These are phyloP conservation scores for Zoanthus sociatus DNA, from an alignment of 92 coral and sea anemone genomes.

Conservation along the genomic window DNA sequence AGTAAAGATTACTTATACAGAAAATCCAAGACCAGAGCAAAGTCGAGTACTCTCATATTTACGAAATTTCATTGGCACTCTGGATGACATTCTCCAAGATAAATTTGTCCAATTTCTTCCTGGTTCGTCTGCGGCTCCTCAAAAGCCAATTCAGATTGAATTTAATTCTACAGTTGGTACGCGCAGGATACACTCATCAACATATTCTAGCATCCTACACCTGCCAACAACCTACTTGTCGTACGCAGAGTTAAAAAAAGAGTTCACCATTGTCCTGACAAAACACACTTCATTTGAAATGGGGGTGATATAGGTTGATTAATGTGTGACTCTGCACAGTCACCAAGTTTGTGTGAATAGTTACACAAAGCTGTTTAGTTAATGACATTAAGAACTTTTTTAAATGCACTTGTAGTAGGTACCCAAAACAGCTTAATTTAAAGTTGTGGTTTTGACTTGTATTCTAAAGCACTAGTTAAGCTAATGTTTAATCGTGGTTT, in stretches of 20 bases:
- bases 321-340: neutral
- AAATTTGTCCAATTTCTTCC: slow-evolving; percentile 56
- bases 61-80: slow-evolving; percentile 35
- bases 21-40: slow-evolving; percentile 52
- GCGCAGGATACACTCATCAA: slow-evolving; percentile 53
- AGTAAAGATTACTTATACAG: slow-evolving; percentile 28
- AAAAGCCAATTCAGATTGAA: slow-evolving; percentile 49
- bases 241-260: slow-evolving; percentile 49
- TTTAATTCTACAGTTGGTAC: slow-evolving; percentile 48
- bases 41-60: slow-evolving; percentile 49
- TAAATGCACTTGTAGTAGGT: neutral
- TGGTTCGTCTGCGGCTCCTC: slow-evolving; percentile 51
- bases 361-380: neutral
- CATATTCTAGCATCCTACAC: slow-evolving; percentile 57
- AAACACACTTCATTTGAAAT: slow-evolving; percentile 46
- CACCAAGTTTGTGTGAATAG: neutral
- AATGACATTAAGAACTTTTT: neutral
- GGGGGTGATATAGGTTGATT: slow-evolving; percentile 27
- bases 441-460: neutral
- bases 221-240: slow-evolving; percentile 57
- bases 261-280: slow-evolving; percentile 29
- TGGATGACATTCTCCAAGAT: slow-evolving; percentile 50
- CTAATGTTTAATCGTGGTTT: neutral
- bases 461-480: neutral
- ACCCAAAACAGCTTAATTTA: neutral